These are phyloP conservation scores for Drosophila setosimentum DNA, from an alignment of 2,888 invertebrate genomes.

Conservation along the genomic window DNA sequence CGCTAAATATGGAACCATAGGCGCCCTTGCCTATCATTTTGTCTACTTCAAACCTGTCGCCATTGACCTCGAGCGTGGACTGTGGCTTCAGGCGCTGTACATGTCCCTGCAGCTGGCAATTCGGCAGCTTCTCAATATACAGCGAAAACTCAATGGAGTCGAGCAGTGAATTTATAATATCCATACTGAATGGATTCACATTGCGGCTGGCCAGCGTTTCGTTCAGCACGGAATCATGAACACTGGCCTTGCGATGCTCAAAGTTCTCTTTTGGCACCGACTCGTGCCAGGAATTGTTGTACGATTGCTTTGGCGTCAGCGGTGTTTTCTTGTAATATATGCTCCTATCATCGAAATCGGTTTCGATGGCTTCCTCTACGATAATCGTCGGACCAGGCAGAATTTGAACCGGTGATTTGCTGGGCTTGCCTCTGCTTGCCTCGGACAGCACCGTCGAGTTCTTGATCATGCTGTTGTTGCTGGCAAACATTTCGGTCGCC, in stretches of 20 bases:
- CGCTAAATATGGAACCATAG: constrained; percentile 91
- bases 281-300: constrained; percentile 73
- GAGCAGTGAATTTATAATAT: constrained; percentile 89
- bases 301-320: constrained; percentile 77
- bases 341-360: constrained; percentile 64
- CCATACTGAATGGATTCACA: constrained; percentile 93
- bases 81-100: constrained; percentile 86
- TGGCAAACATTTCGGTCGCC: constrained; percentile 82
- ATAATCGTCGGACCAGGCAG: constrained; percentile 2
- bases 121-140: constrained; percentile 86
- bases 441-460: constrained; percentile 81
- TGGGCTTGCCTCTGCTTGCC: constrained; percentile 1
- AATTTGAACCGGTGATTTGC: constrained; percentile 8
- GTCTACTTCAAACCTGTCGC: constrained; percentile 87
- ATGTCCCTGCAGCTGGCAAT: constrained; percentile 86
- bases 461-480: constrained; percentile 81
- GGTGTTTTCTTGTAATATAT: constrained; percentile 79
- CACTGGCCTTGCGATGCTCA: constrained; percentile 62
- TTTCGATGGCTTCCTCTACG: not conserved
- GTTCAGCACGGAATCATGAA: constrained; percentile 70
- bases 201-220: constrained; percentile 68
- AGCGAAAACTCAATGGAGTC: constrained; percentile 90
- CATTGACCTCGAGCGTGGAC: constrained; percentile 85
- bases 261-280: constrained; percentile 46
- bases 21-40: constrained; percentile 93